Base-by-base conservation (phyloP, 1,140 invertebrate species). In the Pinna nobilis region DNA sequence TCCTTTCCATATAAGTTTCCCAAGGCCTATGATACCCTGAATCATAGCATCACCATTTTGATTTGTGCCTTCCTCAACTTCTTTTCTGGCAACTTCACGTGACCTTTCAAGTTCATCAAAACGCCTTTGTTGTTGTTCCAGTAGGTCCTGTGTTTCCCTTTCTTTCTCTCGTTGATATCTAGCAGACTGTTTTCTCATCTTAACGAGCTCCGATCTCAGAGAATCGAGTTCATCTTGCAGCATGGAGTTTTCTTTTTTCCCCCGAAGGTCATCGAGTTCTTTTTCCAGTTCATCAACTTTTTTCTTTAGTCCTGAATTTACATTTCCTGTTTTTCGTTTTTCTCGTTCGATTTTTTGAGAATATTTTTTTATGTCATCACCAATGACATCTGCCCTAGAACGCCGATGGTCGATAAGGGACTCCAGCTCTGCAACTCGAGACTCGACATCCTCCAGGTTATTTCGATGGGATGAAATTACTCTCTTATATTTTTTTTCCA, bases 391-490 rank as follows among this genome's bases (percentile, higher is more conserved):
- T 7, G 55, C 33, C 20, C 55, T 30, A 9, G 18, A 35, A n/a
- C 7, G 9, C n/a, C 37, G 37, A 20, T 59, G 28, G 20, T 59
- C 55, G 20, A 30, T 30, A 18, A 25, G 33, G 18, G 55, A 59
- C 23, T 59, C 55, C 28, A 59, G 28, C 20, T 59, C 55, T n/a
- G 55, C 55, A n/a, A 59, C 55, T 35, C 55, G 28, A 2, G 33
- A n/a, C 25, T 59, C 55, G 20, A 59, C n/a, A 3, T 30, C 55
- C 18, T 33, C 37, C 37, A 35, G 55, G 18, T 35, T 59, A 35
- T 25, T 32, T 2, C 18, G 37, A 20, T 59, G 55, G 32, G 11
- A 23, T 23, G 11, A 13, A 95, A 86, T 86, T 95, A 95, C 84
- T 93, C 94, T 37, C 35, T 66, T 53, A 32, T 44, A 51, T 23